phyloP scores from a whole-genome alignment of 2,888 invertebrate species.

The Latheticus oryzae region DNA sequence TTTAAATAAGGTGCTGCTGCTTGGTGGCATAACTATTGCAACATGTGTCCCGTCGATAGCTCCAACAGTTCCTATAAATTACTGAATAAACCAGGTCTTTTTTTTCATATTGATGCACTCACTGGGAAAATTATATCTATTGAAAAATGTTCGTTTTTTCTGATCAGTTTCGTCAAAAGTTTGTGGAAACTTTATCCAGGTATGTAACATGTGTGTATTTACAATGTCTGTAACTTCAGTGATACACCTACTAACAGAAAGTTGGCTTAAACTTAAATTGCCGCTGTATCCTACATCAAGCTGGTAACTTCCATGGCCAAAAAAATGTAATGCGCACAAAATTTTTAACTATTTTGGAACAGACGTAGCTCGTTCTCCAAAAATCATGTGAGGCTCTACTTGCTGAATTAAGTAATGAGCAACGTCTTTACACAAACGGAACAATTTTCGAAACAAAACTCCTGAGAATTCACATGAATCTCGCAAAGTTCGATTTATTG shows the following conservation, averaged over 20 bases:
- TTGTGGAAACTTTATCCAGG: no score
- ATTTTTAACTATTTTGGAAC: neutral
- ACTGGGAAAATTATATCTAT: no score
- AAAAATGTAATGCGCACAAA: constrained; percentile 19
- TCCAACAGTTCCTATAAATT: neutral
- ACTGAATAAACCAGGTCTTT: constrained; percentile 1
- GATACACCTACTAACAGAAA: constrained; percentile 9
- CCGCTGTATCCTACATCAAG: neutral
- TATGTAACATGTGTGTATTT: no score
- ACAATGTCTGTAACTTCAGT: constrained; percentile 8
- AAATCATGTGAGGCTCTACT: neutral
- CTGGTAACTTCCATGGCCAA: constrained; percentile 25
- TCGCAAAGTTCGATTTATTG: no score
- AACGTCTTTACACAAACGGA: neutral
- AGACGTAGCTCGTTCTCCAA: neutral
- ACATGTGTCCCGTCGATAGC: no score
- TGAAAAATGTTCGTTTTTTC: constrained; percentile 1
- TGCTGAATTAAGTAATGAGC: neutral
- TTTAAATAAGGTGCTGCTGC: constrained; percentile 4
- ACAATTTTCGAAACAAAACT: neutral
- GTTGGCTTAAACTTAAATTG: constrained; percentile 26
- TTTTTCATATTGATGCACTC: no score
- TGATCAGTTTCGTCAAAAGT: constrained; percentile 7
- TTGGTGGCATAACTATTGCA: neutral
- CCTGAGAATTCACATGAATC: neutral